Evolutionary conservation across 2,113 vertebrate genomes (phyloP), one percentile per base, ranked within the genome.

Genomic region (Meleagris gallopavo): DNA sequence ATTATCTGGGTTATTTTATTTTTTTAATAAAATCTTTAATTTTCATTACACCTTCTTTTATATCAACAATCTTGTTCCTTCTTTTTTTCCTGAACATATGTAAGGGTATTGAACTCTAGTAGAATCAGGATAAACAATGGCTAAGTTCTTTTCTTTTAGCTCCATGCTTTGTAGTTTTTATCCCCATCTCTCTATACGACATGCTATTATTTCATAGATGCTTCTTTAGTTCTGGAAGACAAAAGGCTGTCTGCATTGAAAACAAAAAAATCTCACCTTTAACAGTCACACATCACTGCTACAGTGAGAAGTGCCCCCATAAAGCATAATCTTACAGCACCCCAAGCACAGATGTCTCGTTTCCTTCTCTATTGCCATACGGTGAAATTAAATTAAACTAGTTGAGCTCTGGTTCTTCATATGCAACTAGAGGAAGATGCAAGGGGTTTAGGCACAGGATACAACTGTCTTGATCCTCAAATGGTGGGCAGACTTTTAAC

Each of bases 211-310:
- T 73, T 83, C 27, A 70, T 40, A 69, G 75, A 64, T 10, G 7
- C 21, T 64, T 84, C 46, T 29, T 65, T 45, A 10, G 5, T 30
- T 89, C 55, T 78, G 45, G 30, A 71, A 30, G 18, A 27, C 21
- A 80, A 90, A 80, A 66, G 11, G 17, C 21, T 64, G 27, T 12
- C 36, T 15, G 32, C 5, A 8, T 11, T 66, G 45, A 69, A 88
- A 40, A 38, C 6, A 32, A 75, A 5, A 40, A 29, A 19, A 58
- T 11, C 55, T 73, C 72, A 43, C 43, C 36, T 61, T 62, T 17
- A 46, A 18, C 13, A 55, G 54, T 10, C 67, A 15, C 50, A 32
- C 0, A 0, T 43, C 40, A 66, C 0, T 0, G 6, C 77, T 48
- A 55, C 83, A 83, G 75, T 24, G 38, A 40, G 2, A 69, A 61